A percentile compares a stretch with the other conserved stretches of the same genome.
Conservation (phyloP, 2,797 vertebrate species). For the Sebastes taczanowskii region DNA sequence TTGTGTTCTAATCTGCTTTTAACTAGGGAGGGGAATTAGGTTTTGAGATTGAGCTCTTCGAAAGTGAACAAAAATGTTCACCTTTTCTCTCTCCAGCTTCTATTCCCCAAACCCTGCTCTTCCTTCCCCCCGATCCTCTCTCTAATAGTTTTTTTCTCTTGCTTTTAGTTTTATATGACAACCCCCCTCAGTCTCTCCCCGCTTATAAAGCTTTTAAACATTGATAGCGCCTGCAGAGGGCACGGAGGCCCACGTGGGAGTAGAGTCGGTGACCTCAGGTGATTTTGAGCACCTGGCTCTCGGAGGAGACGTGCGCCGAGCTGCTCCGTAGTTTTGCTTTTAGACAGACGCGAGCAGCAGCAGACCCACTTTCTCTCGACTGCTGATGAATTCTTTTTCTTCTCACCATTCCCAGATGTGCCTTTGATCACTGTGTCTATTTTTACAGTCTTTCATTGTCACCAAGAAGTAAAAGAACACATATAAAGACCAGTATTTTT, state of each 20-base stretch:
- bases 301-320: constrained; percentile 41
- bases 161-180: constrained; percentile 57
- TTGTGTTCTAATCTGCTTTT: constrained; percentile 36
- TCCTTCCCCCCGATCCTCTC: constrained; percentile 5
- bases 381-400: constrained; percentile 74
- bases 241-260: constrained; percentile 49
- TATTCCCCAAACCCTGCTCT: constrained; percentile 1
- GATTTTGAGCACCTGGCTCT: constrained; percentile 75
- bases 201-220: constrained; percentile 74
- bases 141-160: constrained; percentile 37
- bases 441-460: constrained; percentile 79
- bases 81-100: constrained; percentile 24
- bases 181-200: constrained; percentile 27
- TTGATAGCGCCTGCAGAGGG: constrained; percentile 64
- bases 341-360: constrained; percentile 48
- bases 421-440: constrained; percentile 81
- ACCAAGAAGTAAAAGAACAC: constrained; percentile 63
- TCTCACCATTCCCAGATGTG: constrained; percentile 72
- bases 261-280: constrained; percentile 68
- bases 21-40: constrained; percentile 32
- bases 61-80: constrained; percentile 35
- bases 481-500: constrained; percentile 46
- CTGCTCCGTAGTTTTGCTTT: constrained; percentile 55
- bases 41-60: background rate
- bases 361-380: constrained; percentile 60